Conservation (phyloP, 1,140 invertebrate genomes). For the Calliphora vicina region DNA sequence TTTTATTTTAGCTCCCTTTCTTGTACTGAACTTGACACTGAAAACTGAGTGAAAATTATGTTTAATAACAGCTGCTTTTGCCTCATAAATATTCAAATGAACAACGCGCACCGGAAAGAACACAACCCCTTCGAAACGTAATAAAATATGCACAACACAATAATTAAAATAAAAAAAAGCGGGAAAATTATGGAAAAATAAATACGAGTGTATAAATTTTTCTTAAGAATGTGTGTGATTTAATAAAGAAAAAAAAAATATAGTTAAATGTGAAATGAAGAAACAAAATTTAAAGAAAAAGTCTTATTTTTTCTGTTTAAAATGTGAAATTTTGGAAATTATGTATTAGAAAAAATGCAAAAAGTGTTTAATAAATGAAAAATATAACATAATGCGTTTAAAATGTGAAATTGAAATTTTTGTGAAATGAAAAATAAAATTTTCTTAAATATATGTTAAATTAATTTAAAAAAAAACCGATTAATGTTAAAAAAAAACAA, state of each 20-base stretch:
- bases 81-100: slow-evolving; percentile 26
- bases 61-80: slow-evolving; percentile 18
- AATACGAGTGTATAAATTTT: neutral
- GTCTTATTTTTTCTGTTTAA: too few species aligned
- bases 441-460: too few species aligned
- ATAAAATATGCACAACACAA: neutral
- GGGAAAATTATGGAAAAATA: neutral
- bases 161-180: too few species aligned
- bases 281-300: neutral
- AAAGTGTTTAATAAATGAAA: too few species aligned
- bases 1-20: neutral
- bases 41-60: neutral
- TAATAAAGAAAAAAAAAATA: too few species aligned
- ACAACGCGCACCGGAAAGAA: slow-evolving; percentile 31
- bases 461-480: too few species aligned
- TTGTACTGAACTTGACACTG: slow-evolving; percentile 8
- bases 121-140: neutral
- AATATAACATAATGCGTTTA: too few species aligned
- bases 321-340: too few species aligned
- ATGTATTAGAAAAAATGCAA: too few species aligned
- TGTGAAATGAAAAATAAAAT: too few species aligned
- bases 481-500: too few species aligned
- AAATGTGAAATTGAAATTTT: too few species aligned
- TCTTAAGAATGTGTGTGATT: neutral
- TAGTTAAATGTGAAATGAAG: neutral